Evolutionary conservation across 2,113 vertebrate genomes (phyloP).

Genomic region (Paralichthys olivaceus): DNA sequence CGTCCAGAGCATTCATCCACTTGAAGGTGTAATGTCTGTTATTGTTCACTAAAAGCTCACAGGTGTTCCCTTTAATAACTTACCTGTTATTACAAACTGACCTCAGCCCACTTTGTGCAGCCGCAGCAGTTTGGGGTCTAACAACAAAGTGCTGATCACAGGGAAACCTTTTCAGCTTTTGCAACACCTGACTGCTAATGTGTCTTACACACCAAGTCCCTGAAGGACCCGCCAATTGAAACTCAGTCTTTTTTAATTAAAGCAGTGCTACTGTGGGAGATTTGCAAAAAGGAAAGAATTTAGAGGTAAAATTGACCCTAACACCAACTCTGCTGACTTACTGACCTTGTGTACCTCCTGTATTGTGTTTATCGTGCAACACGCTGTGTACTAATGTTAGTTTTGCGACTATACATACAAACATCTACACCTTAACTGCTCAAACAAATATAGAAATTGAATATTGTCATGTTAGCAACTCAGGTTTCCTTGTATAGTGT

Average conservation of each 20-base stretch:
- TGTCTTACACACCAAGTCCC: conserved; percentile 61
- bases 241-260: conserved; percentile 69
- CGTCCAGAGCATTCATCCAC: conserved; percentile 6
- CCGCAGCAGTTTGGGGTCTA: conserved; percentile 64
- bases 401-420: no score
- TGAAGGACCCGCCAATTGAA: conserved; percentile 61
- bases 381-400: no score
- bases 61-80: conserved; percentile 59
- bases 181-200: conserved; percentile 63
- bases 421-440: no score
- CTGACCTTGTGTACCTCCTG: neutral
- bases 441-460: neutral
- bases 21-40: conserved; percentile 10
- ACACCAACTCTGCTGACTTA: neutral
- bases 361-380: no score
- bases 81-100: conserved; percentile 68
- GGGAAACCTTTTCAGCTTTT: conserved; percentile 56
- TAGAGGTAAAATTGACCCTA: neutral
- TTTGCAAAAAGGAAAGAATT: conserved; percentile 8
- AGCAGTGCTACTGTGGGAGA: conserved; percentile 17
- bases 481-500: no score
- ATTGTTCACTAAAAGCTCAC: conserved; percentile 33
- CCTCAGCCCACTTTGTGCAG: conserved; percentile 63
- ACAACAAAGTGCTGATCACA: conserved; percentile 71
- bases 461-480: no score